A percentile compares a stretch with the other conserved stretches of the same genome.
These are phyloP conservation scores for Upupa epops DNA, from an alignment of 2,113 vertebrate genomes.

Conservation along the genomic window DNA sequence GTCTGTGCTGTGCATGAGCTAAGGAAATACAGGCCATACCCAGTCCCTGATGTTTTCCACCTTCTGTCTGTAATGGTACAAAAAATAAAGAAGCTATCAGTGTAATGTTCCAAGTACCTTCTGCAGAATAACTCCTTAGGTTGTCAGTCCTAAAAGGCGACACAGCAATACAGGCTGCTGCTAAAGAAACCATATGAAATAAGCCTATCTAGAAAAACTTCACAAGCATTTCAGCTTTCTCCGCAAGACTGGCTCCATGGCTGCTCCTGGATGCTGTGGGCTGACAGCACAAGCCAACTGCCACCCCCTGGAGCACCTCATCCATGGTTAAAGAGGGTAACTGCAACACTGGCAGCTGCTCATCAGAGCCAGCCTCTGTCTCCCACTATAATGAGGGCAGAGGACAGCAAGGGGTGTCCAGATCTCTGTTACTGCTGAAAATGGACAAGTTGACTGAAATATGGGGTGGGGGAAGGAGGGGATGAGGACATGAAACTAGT, in stretches of 20 bases:
- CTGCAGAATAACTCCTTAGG: neutral
- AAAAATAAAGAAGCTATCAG: neutral
- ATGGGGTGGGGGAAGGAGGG: accelerated
- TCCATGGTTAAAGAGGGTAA: accelerated
- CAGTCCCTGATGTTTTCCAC: neutral
- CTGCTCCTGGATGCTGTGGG: neutral
- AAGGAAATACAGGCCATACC: too few species aligned
- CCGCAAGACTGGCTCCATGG: accelerated
- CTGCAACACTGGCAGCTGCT: neutral
- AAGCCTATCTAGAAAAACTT: neutral
- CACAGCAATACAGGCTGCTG: neutral
- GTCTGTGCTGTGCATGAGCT: too few species aligned
- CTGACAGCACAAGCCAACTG: neutral
- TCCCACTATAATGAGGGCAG: neutral
- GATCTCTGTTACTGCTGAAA: neutral
- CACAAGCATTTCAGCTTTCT: neutral
- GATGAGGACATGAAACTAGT: neutral
- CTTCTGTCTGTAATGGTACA: neutral
- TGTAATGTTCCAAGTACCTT: neutral
- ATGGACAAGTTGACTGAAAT: neutral
- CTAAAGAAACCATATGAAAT: too few species aligned
- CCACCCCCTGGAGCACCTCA: neutral
- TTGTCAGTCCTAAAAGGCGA: neutral
- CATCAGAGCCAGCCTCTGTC: neutral
- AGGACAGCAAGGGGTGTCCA: neutral